A percentile compares a stretch with the other conserved stretches of the same genome.
Evolutionary conservation across 2,113 vertebrate species (phyloP).

Genomic region (Caranx ignobilis): DNA sequence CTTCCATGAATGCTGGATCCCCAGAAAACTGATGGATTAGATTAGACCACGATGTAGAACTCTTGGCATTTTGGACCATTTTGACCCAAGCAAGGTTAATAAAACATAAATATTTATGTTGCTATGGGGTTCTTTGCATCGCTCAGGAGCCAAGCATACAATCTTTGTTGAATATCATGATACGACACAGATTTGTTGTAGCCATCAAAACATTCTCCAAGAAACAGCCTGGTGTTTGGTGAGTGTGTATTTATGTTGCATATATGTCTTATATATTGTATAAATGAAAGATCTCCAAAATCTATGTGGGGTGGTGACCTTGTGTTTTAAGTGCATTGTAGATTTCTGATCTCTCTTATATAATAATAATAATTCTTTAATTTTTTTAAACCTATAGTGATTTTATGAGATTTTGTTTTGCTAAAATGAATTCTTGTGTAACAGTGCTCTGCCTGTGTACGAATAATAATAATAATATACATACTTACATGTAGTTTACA

Average conservation of each 20-base stretch:
- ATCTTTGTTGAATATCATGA: slow-evolving; percentile 58
- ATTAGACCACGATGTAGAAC: slow-evolving; percentile 73
- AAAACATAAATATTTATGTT: slow-evolving; percentile 81
- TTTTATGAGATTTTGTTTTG: neutral
- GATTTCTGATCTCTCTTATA: neutral
- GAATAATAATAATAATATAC: too few species aligned
- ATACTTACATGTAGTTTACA: too few species aligned
- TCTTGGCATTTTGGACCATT: slow-evolving; percentile 72
- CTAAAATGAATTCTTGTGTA: neutral
- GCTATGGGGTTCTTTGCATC: slow-evolving; percentile 60
- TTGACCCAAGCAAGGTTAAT: slow-evolving; percentile 76
- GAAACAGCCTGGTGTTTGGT: slow-evolving; percentile 39
- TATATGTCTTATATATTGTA: neutral
- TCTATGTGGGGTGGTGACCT: neutral
- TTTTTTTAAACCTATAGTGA: neutral
- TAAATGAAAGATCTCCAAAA: neutral
- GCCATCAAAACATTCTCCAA: slow-evolving; percentile 54
- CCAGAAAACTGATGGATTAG: slow-evolving; percentile 79
- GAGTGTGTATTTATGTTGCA: slow-evolving; percentile 18
- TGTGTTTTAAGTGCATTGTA: neutral
- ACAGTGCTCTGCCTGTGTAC: too few species aligned
- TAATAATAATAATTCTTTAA: neutral
- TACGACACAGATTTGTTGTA: slow-evolving; percentile 70
- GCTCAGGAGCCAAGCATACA: slow-evolving; percentile 61
- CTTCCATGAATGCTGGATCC: slow-evolving; percentile 69